phyloP scores from a whole-genome alignment of 2,888 invertebrate genomes.

The Subacronicta megacephala region DNA sequence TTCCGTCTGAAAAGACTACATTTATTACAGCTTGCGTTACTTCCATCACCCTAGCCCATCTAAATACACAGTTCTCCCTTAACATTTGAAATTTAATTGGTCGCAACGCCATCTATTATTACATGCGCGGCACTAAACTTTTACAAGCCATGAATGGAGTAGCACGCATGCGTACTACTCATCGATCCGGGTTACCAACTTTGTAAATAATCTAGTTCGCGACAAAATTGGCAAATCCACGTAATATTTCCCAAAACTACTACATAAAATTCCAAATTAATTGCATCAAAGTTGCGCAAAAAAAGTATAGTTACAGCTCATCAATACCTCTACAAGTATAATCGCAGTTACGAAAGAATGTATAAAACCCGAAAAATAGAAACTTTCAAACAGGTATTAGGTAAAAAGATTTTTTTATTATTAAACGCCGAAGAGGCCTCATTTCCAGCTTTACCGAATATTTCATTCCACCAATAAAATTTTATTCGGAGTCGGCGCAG shows the following conservation, averaged over 20 bases:
- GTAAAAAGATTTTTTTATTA: slow-evolving; percentile 43
- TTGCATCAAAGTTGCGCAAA: slow-evolving; percentile 27
- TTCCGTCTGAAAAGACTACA: slow-evolving; percentile 41
- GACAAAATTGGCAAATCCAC: slow-evolving; percentile 63
- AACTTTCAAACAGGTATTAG: slow-evolving; percentile 41
- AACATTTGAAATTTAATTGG: slow-evolving; percentile 63
- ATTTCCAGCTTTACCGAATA: slow-evolving; percentile 55
- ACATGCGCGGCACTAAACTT: slow-evolving; percentile 57
- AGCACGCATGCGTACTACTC: slow-evolving; percentile 82
- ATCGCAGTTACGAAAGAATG: slow-evolving; percentile 19
- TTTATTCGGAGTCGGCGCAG: slow-evolving; percentile 81
- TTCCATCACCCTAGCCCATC: slow-evolving; percentile 51
- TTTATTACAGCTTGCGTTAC: slow-evolving; percentile 50
- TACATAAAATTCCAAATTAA: slow-evolving; percentile 29
- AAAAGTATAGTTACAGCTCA: slow-evolving; percentile 7
- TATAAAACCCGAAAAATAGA: slow-evolving; percentile 27
- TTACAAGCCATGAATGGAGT: slow-evolving; percentile 73
- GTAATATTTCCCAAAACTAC: slow-evolving; percentile 56
- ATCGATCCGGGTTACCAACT: slow-evolving; percentile 79
- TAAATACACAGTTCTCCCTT: slow-evolving; percentile 49
- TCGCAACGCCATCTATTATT: slow-evolving; percentile 75
- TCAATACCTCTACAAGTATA: slow-evolving; percentile 17
- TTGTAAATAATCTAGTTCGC: slow-evolving; percentile 82
- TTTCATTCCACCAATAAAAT: slow-evolving; percentile 64
- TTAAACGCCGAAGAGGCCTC: slow-evolving; percentile 47